Conservation (phyloP, 1,140 invertebrate genomes). For the Branchinecta lindahli region DNA sequence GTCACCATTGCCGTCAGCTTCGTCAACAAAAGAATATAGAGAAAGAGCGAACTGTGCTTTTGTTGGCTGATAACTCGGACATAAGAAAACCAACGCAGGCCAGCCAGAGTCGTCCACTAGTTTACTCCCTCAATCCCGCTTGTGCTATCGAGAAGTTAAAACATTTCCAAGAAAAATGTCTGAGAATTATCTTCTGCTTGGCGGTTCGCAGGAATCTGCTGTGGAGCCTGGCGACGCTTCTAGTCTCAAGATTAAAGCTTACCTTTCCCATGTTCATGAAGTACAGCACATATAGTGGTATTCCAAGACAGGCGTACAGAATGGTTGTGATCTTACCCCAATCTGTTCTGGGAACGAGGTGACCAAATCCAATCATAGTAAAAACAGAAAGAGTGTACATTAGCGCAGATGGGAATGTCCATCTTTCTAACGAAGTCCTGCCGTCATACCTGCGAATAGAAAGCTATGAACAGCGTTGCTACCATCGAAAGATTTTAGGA, state of each 20-base stretch:
- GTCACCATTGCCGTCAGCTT: too few relatives aligned
- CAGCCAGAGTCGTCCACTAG: too few relatives aligned
- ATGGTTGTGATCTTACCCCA: slow-evolving; percentile 85
- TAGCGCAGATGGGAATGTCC: slow-evolving; percentile 66
- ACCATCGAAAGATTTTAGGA: too few relatives aligned
- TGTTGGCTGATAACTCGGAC: too few relatives aligned
- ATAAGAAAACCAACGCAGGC: too few relatives aligned
- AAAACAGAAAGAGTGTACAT: slow-evolving; percentile 77
- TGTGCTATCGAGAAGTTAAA: too few relatives aligned
- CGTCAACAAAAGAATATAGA: too few relatives aligned
- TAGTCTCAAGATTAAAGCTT: background rate
- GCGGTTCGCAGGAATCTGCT: too few relatives aligned
- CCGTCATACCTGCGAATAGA: slow-evolving; percentile 17
- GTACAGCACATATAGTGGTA: slow-evolving; percentile 77
- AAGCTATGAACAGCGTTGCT: background rate
- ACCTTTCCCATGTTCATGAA: slow-evolving; percentile 79
- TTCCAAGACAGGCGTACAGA: slow-evolving; percentile 84
- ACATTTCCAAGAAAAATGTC: too few relatives aligned
- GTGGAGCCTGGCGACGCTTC: background rate
- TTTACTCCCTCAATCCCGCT: too few relatives aligned
- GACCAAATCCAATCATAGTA: slow-evolving; percentile 89
- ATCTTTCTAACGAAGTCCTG: slow-evolving; percentile 33
- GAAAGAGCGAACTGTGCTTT: too few relatives aligned
- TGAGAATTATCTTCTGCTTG: too few relatives aligned
- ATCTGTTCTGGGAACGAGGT: slow-evolving; percentile 73